phyloP scores from a whole-genome alignment of 2,113 vertebrate genomes.

The Sorex araneus region DNA sequence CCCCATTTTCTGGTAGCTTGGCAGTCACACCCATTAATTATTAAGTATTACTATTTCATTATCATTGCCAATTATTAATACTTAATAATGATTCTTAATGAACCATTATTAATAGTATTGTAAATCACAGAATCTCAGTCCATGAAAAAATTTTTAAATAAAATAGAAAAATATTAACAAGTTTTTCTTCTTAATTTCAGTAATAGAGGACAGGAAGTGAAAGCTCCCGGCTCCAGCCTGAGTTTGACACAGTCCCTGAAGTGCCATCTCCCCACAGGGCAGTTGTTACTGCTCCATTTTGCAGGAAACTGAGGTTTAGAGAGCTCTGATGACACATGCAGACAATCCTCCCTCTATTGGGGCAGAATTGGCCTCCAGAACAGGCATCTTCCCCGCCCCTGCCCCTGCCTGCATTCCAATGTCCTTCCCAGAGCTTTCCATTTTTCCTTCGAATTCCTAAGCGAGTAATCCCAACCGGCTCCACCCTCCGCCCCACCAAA shows the following conservation, averaged over 20 bases:
- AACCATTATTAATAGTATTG: too few relatives aligned
- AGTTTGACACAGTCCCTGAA: accelerated
- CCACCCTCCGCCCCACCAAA: not conserved
- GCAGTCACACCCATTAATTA: too few relatives aligned
- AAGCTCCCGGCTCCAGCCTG: accelerated
- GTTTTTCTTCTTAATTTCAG: too few relatives aligned
- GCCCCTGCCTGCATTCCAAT: accelerated
- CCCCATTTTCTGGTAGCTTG: too few relatives aligned
- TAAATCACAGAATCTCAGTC: too few relatives aligned
- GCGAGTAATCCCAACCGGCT: not conserved
- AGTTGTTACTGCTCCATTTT: not conserved
- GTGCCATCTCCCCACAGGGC: not conserved
- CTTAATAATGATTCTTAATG: too few relatives aligned
- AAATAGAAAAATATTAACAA: not conserved
- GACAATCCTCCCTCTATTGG: not conserved
- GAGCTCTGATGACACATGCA: too few relatives aligned
- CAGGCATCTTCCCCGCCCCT: not conserved
- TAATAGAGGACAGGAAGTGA: not conserved
- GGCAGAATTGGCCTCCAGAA: not conserved
- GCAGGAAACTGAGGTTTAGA: conserved; percentile 5
- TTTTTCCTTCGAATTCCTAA: not conserved
- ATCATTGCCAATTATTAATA: too few relatives aligned
- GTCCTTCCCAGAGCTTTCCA: not conserved
- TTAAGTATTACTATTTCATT: too few relatives aligned
- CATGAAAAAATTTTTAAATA: not conserved